phyloP scores from a whole-genome alignment of 2,888 invertebrate genomes.

The Hymenopus coronatus region DNA sequence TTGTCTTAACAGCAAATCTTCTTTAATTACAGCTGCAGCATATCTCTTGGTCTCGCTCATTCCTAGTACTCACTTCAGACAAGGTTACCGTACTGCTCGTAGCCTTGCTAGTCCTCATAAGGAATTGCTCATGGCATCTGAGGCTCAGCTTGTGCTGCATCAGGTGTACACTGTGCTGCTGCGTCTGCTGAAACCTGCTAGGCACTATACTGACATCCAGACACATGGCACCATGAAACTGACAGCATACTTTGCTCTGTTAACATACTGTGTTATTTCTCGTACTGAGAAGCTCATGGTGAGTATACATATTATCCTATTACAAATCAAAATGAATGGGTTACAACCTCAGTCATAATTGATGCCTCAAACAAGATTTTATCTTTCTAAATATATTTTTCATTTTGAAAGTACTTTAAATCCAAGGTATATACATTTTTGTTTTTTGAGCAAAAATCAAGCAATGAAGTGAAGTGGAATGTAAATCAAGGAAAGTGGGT shows the following conservation, averaged over 20 bases:
- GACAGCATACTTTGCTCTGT: slow-evolving; percentile 87
- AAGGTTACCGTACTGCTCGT: slow-evolving; percentile 69
- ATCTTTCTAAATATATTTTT: too few species aligned
- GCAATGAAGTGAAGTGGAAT: too few species aligned
- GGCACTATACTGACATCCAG: slow-evolving; percentile 81
- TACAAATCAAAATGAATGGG: background rate
- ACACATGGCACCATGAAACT: slow-evolving; percentile 88
- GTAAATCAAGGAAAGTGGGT: too few species aligned
- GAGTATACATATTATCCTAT: slow-evolving; percentile 39
- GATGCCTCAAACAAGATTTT: too few species aligned
- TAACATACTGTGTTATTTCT: slow-evolving; percentile 88
- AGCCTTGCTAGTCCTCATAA: slow-evolving; percentile 53
- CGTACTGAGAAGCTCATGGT: slow-evolving; percentile 92
- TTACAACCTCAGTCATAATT: too few species aligned
- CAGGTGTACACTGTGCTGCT: slow-evolving; percentile 72
- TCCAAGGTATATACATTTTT: too few species aligned
- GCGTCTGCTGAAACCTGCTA: slow-evolving; percentile 74
- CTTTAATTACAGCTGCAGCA: slow-evolving; percentile 68
- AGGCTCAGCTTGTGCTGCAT: slow-evolving; percentile 60
- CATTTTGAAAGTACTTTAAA: too few species aligned
- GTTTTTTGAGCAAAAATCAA: too few species aligned
- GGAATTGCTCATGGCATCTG: slow-evolving; percentile 49
- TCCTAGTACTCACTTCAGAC: slow-evolving; percentile 86
- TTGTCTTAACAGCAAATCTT: background rate
- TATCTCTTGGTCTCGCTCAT: slow-evolving; percentile 85